phyloP scores from a whole-genome alignment of 2,797 vertebrate genomes.

The Astyanax mexicanus region DNA sequence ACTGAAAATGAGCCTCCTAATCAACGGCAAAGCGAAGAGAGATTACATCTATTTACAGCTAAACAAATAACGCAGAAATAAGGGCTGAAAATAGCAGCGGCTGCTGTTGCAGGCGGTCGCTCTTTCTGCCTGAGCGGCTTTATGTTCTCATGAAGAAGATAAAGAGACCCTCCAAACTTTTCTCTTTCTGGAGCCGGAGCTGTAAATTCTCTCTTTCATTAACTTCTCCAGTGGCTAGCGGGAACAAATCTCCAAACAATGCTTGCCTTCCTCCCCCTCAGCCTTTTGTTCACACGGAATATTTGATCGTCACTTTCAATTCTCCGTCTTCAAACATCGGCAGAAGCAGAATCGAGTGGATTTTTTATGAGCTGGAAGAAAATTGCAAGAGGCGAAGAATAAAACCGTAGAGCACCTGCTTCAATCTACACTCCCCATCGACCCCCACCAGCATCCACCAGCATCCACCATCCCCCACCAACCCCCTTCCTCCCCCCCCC shows the following conservation, averaged over 20 bases:
- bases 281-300: conserved; percentile 5
- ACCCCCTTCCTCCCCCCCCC: neutral
- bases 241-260: conserved; percentile 9
- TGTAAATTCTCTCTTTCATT: conserved; percentile 25
- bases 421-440: neutral
- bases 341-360: neutral
- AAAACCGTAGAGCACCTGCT: conserved; percentile 27
- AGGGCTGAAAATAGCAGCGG: conserved; percentile 27
- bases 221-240: neutral
- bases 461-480: neutral
- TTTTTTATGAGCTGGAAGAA: neutral
- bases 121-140: conserved; percentile 30
- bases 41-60: conserved; percentile 36
- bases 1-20: conserved; percentile 23
- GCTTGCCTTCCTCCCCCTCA: neutral
- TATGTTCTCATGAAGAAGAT: conserved; percentile 21
- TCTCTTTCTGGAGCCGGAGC: conserved; percentile 3
- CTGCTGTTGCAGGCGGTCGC: conserved; percentile 9
- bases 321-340: conserved; percentile 4
- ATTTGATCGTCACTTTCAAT: conserved; percentile 37
- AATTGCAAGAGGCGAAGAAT: conserved; percentile 19
- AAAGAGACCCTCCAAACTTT: neutral
- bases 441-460: neutral
- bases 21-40: conserved; percentile 25
- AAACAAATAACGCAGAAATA: conserved; percentile 24